Percentiles rank a stretch among this genome's conserved stretches.
phyloP scores from a whole-genome alignment of 2,888 invertebrate species.

The Drosophila suboccidentalis region DNA sequence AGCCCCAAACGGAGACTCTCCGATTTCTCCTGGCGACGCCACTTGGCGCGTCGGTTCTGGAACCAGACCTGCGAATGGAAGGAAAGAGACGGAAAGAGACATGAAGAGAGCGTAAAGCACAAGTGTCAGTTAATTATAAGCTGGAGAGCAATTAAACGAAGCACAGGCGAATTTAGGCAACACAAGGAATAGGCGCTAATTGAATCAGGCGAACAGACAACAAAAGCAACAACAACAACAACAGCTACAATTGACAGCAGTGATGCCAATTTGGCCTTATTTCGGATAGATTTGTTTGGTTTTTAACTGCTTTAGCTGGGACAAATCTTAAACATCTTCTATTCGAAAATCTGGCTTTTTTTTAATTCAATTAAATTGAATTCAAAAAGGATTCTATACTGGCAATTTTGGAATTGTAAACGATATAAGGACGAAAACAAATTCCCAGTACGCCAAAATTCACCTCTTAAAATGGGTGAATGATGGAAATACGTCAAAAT shows the following conservation, averaged over 20 bases:
- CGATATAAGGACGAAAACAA: too few relatives aligned
- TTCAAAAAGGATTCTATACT: too few relatives aligned
- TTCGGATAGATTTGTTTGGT: too few relatives aligned
- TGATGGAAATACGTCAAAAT: too few relatives aligned
- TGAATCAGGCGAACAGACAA: constrained; percentile 59
- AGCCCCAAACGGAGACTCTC: constrained; percentile 95
- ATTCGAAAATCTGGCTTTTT: too few relatives aligned
- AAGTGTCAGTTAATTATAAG: constrained; percentile 61
- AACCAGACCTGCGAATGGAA: constrained; percentile 93
- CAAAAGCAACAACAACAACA: constrained; percentile 16
- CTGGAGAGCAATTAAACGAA: constrained; percentile 55
- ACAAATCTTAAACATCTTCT: too few relatives aligned
- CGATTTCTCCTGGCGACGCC: constrained; percentile 99
- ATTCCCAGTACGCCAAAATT: too few relatives aligned
- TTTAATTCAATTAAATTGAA: too few relatives aligned
- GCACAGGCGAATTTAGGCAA: constrained; percentile 10
- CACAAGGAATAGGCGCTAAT: constrained; percentile 50
- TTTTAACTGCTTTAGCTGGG: too few relatives aligned
- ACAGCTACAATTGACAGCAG: constrained; percentile 2
- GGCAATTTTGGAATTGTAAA: too few relatives aligned
- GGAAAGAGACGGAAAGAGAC: not conserved
- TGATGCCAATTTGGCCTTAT: too few relatives aligned
- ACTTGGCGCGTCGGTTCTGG: constrained; percentile 97
- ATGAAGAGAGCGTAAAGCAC: not conserved
- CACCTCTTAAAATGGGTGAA: too few relatives aligned